Base-by-base conservation (phyloP, 1,140 invertebrate genomes). In the Bombus difficillimus region DNA sequence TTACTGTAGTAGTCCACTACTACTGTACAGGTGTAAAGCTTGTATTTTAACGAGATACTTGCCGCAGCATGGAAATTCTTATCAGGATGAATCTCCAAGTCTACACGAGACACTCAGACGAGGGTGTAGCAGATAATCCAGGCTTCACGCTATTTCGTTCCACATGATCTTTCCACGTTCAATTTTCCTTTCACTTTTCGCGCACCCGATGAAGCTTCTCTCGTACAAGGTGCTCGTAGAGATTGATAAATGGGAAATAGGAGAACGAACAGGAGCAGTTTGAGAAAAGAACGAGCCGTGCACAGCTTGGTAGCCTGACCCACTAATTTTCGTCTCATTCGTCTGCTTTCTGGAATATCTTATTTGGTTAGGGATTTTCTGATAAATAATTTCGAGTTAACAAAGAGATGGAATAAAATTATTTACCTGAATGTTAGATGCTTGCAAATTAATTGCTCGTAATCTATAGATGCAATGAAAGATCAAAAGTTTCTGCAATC, bases 101-200 rank as follows among this genome's bases (percentile, higher is more conserved):
- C 62, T 78, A 83, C 73, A 76, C 41, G 39, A 59, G 68, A 79
- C 75, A 37, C 57, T 69, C 73, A 64, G 53, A 85, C 77, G 68
- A 85, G 83, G 83, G 83, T 85, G 77, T 66, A 84, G 53, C 66
- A 79, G 83, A 85, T 80, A 80, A 85, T 85, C 77, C 83, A 22
- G 34, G 68, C 57, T 85, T 85, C 83, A 85, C 57, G 77, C 76
- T 66, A 81, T 77, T 84, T 72, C 76, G 83, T 84, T 84, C 76
- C 76, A 79, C 34, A 39, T n/a, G 10, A 43, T 34, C 66, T 72
- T 72, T 69, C 39, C 39, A 53, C 28, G 22, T n/a, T 53, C 22
- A 39, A 73, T 80, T 85, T 66, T 73, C 68, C 57, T 43, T 18
- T 25, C 28, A 57, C 37, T 81, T 74, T 81, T 85, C 59, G 37